phyloP scores from a whole-genome alignment of 2,797 vertebrate species.

The Sitta carolinensis region DNA sequence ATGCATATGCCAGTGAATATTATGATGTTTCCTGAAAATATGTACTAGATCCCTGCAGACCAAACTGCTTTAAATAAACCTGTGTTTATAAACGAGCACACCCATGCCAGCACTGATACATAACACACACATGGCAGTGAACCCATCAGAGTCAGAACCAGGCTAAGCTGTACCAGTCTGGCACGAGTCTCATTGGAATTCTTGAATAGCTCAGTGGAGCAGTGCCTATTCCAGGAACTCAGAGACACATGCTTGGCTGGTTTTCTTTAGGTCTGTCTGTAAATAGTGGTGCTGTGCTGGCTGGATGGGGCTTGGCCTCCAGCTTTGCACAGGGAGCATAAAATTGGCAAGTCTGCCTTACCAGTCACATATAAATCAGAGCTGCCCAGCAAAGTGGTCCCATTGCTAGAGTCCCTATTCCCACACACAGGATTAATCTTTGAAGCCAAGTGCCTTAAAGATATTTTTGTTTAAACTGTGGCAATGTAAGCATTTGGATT shows the following conservation, averaged over 20 bases:
- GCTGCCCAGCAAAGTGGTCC: background rate
- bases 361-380: conserved; percentile 11
- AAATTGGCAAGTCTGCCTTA: background rate
- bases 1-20: background rate
- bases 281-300: background rate
- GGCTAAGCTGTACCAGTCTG: background rate
- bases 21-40: background rate
- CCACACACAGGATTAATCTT: conserved; percentile 10
- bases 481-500: background rate
- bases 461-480: conserved; percentile 36
- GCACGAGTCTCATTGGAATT: background rate
- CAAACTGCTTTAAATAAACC: background rate
- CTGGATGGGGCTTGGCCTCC: background rate
- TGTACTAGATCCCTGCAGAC: background rate
- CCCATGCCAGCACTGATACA: background rate
- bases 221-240: conserved; percentile 27
- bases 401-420: background rate
- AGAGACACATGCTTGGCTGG: background rate
- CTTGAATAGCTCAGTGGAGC: background rate
- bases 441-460: conserved; percentile 18
- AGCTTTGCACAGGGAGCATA: background rate
- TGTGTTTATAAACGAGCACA: background rate
- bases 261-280: conserved; percentile 23
- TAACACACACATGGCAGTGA: background rate
- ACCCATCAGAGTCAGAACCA: background rate